These are phyloP conservation scores for Aspidiotus destructor DNA, from an alignment of 2,888 invertebrate species.

Conservation along the genomic window DNA sequence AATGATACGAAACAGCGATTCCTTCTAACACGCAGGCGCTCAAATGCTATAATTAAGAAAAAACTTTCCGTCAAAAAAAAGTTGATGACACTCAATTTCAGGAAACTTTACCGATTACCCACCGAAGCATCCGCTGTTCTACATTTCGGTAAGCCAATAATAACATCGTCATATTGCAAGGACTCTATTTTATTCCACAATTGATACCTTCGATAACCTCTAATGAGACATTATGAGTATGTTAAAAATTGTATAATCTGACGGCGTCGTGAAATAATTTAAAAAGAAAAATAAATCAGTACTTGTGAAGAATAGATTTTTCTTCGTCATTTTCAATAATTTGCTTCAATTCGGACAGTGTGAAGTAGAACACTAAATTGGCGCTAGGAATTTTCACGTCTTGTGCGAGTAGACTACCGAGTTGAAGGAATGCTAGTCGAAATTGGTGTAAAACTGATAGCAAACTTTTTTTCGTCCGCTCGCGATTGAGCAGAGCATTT, in stretches of 20 bases:
- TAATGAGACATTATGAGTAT: conserved; percentile 40
- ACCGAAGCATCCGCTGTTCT: too few relatives aligned
- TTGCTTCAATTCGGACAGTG: conserved; percentile 53
- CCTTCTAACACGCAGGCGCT: conserved; percentile 43
- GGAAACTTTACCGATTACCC: too few relatives aligned
- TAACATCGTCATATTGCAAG: conserved; percentile 55
- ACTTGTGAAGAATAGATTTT: conserved; percentile 40
- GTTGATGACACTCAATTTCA: too few relatives aligned
- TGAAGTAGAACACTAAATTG: conserved; percentile 46
- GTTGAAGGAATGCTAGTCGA: conserved; percentile 32
- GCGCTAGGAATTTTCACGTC: conserved; percentile 30
- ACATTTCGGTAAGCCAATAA: conserved; percentile 43
- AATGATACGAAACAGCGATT: conserved; percentile 62
- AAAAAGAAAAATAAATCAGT: conserved; percentile 31
- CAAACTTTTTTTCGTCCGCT: conserved; percentile 55
- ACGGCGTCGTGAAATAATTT: too few relatives aligned
- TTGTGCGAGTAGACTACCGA: conserved; percentile 27
- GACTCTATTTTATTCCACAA: conserved; percentile 52
- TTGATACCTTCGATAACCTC: conserved; percentile 57
- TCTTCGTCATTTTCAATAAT: conserved; percentile 44
- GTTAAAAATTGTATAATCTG: too few relatives aligned
- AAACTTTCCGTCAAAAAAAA: too few relatives aligned
- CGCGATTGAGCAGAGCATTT: conserved; percentile 53
- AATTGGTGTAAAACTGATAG: conserved; percentile 31
- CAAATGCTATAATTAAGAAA: too few relatives aligned